Conservation (phyloP, 2,888 invertebrate species). For the Petrophora chlorosata region DNA sequence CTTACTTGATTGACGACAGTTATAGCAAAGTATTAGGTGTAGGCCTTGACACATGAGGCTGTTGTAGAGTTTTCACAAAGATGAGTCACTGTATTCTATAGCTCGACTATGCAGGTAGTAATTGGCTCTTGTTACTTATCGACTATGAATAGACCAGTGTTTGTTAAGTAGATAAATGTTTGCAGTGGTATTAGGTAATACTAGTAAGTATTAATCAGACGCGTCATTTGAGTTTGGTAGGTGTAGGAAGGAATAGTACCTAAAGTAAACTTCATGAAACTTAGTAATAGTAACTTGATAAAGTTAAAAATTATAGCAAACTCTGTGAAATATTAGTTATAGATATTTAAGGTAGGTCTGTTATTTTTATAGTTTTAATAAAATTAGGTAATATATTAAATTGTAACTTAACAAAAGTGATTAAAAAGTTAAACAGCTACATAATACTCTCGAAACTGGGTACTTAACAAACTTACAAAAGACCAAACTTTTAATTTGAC, state of each 20-base stretch:
- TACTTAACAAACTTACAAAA: conserved; percentile 58
- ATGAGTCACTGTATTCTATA: conserved; percentile 4
- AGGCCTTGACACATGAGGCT: no score
- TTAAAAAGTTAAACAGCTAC: conserved; percentile 41
- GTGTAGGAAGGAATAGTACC: no score
- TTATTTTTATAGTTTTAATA: no score
- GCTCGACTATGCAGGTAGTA: conserved; percentile 19
- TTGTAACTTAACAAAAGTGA: conserved; percentile 13
- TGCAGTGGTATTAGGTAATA: neutral
- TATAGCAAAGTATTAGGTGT: neutral
- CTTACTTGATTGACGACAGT: no score
- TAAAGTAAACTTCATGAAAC: no score
- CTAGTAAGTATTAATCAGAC: no score
- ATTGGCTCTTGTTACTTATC: conserved; percentile 31
- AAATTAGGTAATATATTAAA: no score
- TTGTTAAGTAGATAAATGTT: conserved; percentile 25
- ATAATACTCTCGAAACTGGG: conserved; percentile 38
- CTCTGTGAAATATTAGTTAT: no score
- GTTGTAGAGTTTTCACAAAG: neutral
- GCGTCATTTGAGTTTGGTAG: no score
- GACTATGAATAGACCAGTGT: conserved; percentile 20
- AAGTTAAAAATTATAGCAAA: no score
- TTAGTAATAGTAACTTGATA: no score
- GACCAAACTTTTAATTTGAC: conserved; percentile 75
- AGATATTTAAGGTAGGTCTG: no score